Evolutionary conservation across 2,797 vertebrate species (phyloP).

Genomic region (Hybognathus amarus): DNA sequence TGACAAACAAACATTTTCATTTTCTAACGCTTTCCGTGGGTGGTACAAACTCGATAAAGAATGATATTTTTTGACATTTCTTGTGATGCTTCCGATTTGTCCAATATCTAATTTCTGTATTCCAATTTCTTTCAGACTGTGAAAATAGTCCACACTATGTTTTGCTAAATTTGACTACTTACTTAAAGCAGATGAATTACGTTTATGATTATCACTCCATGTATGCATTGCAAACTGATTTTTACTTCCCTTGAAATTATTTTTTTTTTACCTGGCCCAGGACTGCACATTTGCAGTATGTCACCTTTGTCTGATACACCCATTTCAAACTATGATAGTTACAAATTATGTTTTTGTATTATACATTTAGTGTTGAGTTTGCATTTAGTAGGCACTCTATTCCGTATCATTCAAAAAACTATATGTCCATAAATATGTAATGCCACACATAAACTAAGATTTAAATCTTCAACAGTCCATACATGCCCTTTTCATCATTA

Average conservation of each 20-base stretch:
- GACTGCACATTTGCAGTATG: no score
- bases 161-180: neutral
- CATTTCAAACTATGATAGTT: neutral
- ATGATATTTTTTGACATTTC: neutral
- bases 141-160: neutral
- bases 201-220: neutral
- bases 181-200: neutral
- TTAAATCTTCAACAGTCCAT: neutral
- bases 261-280: no score
- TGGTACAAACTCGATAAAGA: neutral
- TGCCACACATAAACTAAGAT: neutral
- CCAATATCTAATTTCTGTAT: neutral
- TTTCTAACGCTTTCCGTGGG: neutral
- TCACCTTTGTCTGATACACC: neutral
- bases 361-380: neutral
- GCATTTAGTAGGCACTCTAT: neutral
- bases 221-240: neutral
- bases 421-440: neutral
- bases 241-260: neutral
- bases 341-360: neutral
- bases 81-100: neutral
- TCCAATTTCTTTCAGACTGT: no score
- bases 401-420: neutral
- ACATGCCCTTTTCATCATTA: conserved; percentile 20
- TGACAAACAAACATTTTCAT: neutral